A percentile compares a stretch with the other conserved stretches of the same genome.
These are phyloP conservation scores for Chelonia mydas DNA, from an alignment of 2,797 vertebrate species.

Conservation along the genomic window DNA sequence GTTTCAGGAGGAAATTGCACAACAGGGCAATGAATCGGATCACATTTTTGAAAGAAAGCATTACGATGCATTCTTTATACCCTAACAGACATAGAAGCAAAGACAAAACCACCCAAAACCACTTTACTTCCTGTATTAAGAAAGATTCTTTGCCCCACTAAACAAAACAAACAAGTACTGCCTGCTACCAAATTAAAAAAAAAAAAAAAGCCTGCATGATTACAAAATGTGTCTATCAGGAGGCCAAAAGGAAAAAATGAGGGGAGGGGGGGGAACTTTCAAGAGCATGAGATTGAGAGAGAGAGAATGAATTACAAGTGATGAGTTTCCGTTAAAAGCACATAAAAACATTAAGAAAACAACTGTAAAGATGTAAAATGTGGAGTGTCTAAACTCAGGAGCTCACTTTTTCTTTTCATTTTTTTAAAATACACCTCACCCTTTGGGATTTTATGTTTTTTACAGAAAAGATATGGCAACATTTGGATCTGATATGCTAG, in stretches of 20 bases:
- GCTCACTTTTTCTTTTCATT: neutral
- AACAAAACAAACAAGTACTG: conserved; percentile 3
- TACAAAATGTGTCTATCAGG: neutral
- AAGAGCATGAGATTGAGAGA: neutral
- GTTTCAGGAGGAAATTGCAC: conserved; percentile 50
- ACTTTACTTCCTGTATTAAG: neutral
- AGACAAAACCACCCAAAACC: neutral
- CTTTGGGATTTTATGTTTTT: neutral
- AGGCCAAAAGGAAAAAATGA: neutral
- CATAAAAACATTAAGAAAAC: neutral
- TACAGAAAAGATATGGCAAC: no score
- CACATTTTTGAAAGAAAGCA: conserved; percentile 23
- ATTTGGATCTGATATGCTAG: no score
- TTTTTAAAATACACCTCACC: neutral
- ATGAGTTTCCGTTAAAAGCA: neutral
- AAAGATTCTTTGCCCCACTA: neutral
- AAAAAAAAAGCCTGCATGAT: neutral
- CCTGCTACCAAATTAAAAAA: neutral
- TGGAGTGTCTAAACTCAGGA: neutral
- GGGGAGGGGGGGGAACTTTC: neutral
- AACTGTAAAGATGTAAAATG: neutral
- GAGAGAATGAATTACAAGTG: neutral
- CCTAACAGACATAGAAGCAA: neutral
- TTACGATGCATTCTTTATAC: neutral
- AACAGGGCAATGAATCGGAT: conserved; percentile 23